These are phyloP conservation scores for Folsomia manolachei DNA, from an alignment of 2,888 invertebrate species.

Conservation along the genomic window DNA sequence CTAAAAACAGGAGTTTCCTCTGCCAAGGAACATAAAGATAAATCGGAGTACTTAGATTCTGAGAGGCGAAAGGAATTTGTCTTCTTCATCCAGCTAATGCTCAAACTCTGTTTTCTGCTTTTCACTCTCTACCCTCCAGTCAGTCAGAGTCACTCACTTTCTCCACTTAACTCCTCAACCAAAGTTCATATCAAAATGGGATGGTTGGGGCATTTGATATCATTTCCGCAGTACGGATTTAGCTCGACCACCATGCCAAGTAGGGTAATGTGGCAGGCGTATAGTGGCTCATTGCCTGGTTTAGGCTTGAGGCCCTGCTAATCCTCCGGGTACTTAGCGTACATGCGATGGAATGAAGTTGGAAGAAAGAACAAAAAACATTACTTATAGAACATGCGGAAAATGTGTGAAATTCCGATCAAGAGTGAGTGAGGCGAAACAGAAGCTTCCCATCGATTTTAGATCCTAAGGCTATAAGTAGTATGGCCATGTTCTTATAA, in stretches of 20 bases:
- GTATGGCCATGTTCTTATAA: no score
- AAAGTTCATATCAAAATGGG: background rate
- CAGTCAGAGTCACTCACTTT: background rate
- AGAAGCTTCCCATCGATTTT: background rate
- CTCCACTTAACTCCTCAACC: background rate
- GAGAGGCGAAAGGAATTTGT: conserved; percentile 12
- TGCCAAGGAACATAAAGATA: background rate
- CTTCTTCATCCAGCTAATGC: background rate
- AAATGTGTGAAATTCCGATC: background rate
- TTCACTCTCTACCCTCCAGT: background rate
- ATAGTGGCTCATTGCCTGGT: background rate
- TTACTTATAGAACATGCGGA: background rate
- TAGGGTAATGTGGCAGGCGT: no score
- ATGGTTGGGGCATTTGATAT: no score
- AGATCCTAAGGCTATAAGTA: no score
- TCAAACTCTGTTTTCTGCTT: background rate
- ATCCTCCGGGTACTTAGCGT: background rate
- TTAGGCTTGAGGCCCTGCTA: background rate
- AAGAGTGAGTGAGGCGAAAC: background rate
- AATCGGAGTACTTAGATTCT: conserved; percentile 4
- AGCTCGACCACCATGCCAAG: no score
- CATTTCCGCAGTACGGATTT: no score
- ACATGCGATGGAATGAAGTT: no score
- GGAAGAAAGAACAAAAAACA: no score
- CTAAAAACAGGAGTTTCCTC: conserved; percentile 7